Evolutionary conservation across 2,113 vertebrate genomes (phyloP), one percentile per base, ranked within the genome.

Genomic region (Motacilla tschutschensis): DNA sequence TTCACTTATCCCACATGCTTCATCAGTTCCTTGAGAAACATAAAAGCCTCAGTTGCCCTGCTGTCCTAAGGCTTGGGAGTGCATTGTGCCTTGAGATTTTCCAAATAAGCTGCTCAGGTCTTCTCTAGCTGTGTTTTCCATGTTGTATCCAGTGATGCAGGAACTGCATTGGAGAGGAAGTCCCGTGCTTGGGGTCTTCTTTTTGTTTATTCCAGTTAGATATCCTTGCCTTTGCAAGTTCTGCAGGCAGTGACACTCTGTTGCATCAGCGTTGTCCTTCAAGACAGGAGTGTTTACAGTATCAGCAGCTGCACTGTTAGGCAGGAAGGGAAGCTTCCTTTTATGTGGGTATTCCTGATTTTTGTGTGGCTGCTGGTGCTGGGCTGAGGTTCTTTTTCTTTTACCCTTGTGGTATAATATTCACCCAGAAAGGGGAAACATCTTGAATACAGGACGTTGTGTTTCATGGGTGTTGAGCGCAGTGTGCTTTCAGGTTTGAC

Each of bases 301-400:
- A 60, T 15, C 73, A 71, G 54, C 87, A 92, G 76, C 79, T 95
- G 85, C 48, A 13, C 77, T 91, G 65, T 53, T 91, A 65, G 57
- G 73, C 85, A 75, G 77, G 80, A 95, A 87, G 50, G 73, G 74
- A 92, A 80, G 83, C 80, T 92, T 94, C 91, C 90, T 91, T 92
- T 94, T 80, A 33, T 93, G 87, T 91, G 91, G 90, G 70, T 74
- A 94, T 95, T 95, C 94, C 93, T 87, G 85, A 83, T 89, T 89
- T 91, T 95, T 91, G 79, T 87, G 92, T 87, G 94, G 91, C 94
- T 87, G 72, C 76, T 90, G 75, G 55, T 93, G 54, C 87, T 54
- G 58, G 54, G 65, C 85, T 94, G 93, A 95, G 93, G 83, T 85
- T 88, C 89, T 78, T 72, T 87, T 78, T 67, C 77, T 85, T 77